A percentile compares a stretch with the other conserved stretches of the same genome.
Conservation (phyloP, 2,113 vertebrate species). For the Solea solea region DNA sequence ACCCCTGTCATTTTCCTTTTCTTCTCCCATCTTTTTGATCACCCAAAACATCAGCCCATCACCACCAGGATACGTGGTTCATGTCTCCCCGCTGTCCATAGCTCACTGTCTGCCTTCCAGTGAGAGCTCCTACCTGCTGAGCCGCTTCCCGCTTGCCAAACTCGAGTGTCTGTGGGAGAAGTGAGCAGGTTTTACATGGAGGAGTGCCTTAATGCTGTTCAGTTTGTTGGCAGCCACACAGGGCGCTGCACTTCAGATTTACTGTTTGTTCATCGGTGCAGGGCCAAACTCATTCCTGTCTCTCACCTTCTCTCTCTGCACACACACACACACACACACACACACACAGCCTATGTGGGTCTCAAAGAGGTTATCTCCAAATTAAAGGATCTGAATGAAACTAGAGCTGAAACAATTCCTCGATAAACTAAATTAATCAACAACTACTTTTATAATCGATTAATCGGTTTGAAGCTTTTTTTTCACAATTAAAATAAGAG, state of each 20-base stretch:
- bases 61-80: constrained; percentile 65
- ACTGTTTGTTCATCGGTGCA: constrained; percentile 60
- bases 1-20: constrained; percentile 73
- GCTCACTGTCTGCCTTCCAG: constrained; percentile 69
- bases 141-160: constrained; percentile 66
- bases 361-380: constrained; percentile 6
- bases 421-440: too few species aligned
- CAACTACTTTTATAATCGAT: too few species aligned
- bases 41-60: constrained; percentile 77
- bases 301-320: not conserved
- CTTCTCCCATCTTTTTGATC: constrained; percentile 77
- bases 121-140: constrained; percentile 74
- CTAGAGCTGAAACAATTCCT: too few species aligned
- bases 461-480: too few species aligned
- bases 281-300: not conserved
- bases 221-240: constrained; percentile 69
- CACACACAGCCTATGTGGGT: not conserved
- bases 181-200: constrained; percentile 72
- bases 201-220: constrained; percentile 69
- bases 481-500: too few species aligned
- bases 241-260: constrained; percentile 64
- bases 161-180: constrained; percentile 56
- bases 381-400: constrained; percentile 30
- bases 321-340: not conserved
- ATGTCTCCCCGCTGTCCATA: constrained; percentile 73